Evolutionary conservation across 2,113 vertebrate genomes (phyloP).

Genomic region (Aramus guarauna): DNA sequence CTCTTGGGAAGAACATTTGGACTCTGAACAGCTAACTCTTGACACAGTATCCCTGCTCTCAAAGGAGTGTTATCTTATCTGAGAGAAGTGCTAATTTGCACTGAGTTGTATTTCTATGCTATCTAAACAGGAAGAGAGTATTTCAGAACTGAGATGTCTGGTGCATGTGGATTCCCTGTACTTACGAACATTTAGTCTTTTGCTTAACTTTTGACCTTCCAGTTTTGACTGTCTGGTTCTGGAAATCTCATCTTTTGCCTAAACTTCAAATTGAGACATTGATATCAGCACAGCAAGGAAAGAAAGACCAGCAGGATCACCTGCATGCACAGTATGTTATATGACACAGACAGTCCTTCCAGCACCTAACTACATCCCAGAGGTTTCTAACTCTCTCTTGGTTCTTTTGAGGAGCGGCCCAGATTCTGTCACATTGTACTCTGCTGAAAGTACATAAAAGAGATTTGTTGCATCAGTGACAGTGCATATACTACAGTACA

Average conservation of each 20-base stretch:
- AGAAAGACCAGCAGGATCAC: background rate
- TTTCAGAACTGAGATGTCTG: background rate
- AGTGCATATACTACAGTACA: background rate
- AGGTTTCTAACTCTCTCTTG: background rate
- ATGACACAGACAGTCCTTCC: background rate
- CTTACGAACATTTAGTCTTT: background rate
- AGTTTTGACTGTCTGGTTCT: background rate
- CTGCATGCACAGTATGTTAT: background rate
- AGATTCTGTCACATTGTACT: background rate
- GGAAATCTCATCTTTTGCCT: background rate
- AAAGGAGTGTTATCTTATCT: conserved; percentile 32
- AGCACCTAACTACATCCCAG: background rate
- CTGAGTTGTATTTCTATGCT: background rate
- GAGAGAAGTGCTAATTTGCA: conserved; percentile 21
- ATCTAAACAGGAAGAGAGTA: conserved; percentile 25
- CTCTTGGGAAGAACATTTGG: background rate
- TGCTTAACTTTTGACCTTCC: background rate
- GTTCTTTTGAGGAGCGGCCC: background rate
- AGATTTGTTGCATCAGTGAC: background rate
- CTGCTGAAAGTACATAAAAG: background rate
- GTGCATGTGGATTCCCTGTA: background rate
- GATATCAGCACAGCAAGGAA: background rate
- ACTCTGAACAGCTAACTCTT: background rate
- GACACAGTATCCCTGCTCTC: background rate
- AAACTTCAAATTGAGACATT: background rate